Evolutionary conservation across 2,888 invertebrate species (phyloP).

Genomic region (Orthosia gothica): DNA sequence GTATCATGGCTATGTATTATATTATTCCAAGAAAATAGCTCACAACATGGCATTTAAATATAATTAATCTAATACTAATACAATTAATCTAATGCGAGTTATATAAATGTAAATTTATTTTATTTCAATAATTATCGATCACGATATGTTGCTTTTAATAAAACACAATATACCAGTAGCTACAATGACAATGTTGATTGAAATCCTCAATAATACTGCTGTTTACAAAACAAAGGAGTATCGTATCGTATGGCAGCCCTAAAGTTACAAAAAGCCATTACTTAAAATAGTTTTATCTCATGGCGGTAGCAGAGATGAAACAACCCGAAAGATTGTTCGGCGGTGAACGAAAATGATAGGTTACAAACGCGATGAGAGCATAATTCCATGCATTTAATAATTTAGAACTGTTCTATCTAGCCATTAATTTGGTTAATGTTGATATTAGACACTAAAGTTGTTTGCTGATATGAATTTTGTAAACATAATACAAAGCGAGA

Average conservation of each 20-base stretch:
- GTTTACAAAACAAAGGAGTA: background rate
- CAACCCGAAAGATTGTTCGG: slow-evolving; percentile 67
- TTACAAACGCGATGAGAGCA: slow-evolving; percentile 68
- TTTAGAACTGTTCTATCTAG: slow-evolving; percentile 65
- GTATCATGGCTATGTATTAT: background rate
- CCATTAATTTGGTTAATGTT: slow-evolving; percentile 68
- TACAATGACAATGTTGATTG: background rate
- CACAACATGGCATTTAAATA: slow-evolving; percentile 16
- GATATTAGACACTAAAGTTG: slow-evolving; percentile 44
- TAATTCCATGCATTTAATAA: slow-evolving; percentile 73
- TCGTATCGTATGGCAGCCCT: slow-evolving; percentile 36
- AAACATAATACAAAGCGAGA: slow-evolving; percentile 23
- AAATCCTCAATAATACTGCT: background rate
- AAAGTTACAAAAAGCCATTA: slow-evolving; percentile 34
- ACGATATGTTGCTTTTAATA: slow-evolving; percentile 25
- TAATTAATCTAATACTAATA: slow-evolving; percentile 28
- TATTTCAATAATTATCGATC: slow-evolving; percentile 28
- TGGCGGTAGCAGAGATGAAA: slow-evolving; percentile 71
- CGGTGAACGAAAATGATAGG: slow-evolving; percentile 74
- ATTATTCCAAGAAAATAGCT: slow-evolving; percentile 26
- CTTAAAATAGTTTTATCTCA: slow-evolving; percentile 67
- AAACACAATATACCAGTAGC: background rate
- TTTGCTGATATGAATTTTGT: slow-evolving; percentile 42
- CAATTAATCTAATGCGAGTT: slow-evolving; percentile 11
- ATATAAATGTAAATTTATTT: slow-evolving; percentile 32